Evolutionary conservation across 2,888 invertebrate species (phyloP).

Genomic region (Portevinia maculata): DNA sequence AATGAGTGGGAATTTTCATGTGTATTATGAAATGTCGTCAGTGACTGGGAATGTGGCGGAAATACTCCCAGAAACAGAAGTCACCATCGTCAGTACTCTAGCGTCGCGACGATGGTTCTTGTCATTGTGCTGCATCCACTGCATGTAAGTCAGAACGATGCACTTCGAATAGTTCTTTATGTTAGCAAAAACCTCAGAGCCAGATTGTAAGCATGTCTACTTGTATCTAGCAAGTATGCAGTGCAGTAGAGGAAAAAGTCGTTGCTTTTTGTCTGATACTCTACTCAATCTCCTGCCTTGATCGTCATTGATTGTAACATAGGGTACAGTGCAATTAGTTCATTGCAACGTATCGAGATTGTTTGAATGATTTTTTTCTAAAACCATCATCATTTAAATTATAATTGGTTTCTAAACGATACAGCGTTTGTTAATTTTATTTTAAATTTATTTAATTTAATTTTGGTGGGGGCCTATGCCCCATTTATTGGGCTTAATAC

Average conservation of each 20-base stretch:
- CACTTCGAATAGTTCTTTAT: slow-evolving; percentile 37
- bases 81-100: slow-evolving; percentile 11
- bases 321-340: slow-evolving; percentile 40
- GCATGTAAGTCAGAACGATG: slow-evolving; percentile 19
- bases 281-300: slow-evolving; percentile 43
- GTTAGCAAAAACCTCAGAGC: slow-evolving; percentile 4
- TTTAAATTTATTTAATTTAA: too few species aligned
- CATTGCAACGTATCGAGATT: slow-evolving; percentile 8
- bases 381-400: too few species aligned
- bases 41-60: slow-evolving; percentile 71
- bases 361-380: too few species aligned
- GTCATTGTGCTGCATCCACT: slow-evolving; percentile 28
- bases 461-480: too few species aligned
- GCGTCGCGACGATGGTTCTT: slow-evolving; percentile 31
- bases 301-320: slow-evolving; percentile 33
- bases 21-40: slow-evolving; percentile 71
- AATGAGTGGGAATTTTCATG: slow-evolving; percentile 71
- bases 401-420: too few species aligned
- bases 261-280: slow-evolving; percentile 33
- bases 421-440: too few species aligned
- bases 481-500: too few species aligned
- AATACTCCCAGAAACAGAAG: slow-evolving; percentile 60
- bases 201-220: slow-evolving; percentile 24
- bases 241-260: slow-evolving; percentile 29
- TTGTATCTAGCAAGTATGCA: slow-evolving; percentile 8